Conservation (phyloP, 2,797 vertebrate genomes). For the Coregonus sp. region DNA sequence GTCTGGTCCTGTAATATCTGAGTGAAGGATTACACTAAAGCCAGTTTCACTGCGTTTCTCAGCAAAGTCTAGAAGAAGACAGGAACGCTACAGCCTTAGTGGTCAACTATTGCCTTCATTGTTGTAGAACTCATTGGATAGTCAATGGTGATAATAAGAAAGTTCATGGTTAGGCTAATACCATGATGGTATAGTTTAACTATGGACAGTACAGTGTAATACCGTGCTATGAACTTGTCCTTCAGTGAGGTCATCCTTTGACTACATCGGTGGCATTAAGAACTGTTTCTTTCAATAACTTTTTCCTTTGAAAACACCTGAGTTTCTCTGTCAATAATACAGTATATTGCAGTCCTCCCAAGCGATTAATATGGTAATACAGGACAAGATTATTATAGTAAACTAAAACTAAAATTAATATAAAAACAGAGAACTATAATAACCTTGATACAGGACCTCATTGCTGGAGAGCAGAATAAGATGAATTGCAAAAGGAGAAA, state of each 20-base stretch:
- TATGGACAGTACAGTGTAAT: background rate
- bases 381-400: too few relatives aligned
- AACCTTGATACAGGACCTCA: slow-evolving; percentile 37
- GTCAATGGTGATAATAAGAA: background rate
- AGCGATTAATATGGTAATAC: slow-evolving; percentile 17
- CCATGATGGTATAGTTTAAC: background rate
- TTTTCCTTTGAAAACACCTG: background rate
- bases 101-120: background rate
- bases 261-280: background rate
- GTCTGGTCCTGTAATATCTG: slow-evolving; percentile 22
- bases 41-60: slow-evolving; percentile 3
- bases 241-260: background rate
- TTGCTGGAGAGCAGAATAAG: slow-evolving; percentile 61
- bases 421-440: too few relatives aligned
- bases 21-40: slow-evolving; percentile 35
- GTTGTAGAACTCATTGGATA: background rate
- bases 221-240: background rate
- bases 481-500: slow-evolving; percentile 77
- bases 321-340: background rate
- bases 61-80: background rate
- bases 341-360: slow-evolving; percentile 6
- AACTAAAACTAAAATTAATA: too few relatives aligned
- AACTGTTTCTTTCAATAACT: background rate
- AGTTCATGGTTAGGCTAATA: too few relatives aligned
- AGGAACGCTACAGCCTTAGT: background rate